Conservation (phyloP, 2,113 vertebrate genomes). For the Hemicordylus capensis region DNA sequence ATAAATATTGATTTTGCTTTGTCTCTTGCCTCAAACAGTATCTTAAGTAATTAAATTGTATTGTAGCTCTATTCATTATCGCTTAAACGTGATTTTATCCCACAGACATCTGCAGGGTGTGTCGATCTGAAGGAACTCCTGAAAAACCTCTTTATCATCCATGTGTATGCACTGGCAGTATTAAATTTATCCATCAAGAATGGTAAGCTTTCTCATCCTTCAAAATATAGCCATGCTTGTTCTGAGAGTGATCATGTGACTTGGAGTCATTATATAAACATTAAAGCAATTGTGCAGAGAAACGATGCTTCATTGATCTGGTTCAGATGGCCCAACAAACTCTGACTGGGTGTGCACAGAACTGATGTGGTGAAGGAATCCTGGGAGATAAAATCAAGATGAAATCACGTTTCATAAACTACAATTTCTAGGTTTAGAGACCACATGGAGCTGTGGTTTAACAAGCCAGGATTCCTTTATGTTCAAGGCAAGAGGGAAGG, state of each 20-base stretch:
- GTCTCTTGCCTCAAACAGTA: background rate
- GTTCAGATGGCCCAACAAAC: no score
- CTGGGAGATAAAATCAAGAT: no score
- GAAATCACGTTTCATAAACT: no score
- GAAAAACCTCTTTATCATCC: slow-evolving; percentile 98
- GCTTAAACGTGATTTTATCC: slow-evolving; percentile 31
- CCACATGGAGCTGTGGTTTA: no score
- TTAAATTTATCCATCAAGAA: slow-evolving; percentile 99
- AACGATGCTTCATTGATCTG: background rate
- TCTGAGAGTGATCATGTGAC: background rate
- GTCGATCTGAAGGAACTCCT: slow-evolving; percentile 95
- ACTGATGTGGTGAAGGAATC: no score
- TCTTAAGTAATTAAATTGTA: background rate
- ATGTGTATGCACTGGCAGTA: slow-evolving; percentile 98
- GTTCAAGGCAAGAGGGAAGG: no score
- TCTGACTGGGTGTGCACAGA: background rate
- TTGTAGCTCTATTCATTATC: background rate
- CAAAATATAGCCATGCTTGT: background rate
- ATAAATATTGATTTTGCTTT: background rate
- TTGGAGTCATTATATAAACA: no score
- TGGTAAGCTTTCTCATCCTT: slow-evolving; percentile 83
- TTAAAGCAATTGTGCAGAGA: background rate
- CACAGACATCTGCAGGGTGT: slow-evolving; percentile 98
- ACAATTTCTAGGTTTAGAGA: no score
- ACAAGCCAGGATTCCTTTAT: no score